Evolutionary conservation across 2,113 vertebrate species (phyloP), one percentile per base, ranked within the genome.

Genomic region (Stigmatopora argus): DNA sequence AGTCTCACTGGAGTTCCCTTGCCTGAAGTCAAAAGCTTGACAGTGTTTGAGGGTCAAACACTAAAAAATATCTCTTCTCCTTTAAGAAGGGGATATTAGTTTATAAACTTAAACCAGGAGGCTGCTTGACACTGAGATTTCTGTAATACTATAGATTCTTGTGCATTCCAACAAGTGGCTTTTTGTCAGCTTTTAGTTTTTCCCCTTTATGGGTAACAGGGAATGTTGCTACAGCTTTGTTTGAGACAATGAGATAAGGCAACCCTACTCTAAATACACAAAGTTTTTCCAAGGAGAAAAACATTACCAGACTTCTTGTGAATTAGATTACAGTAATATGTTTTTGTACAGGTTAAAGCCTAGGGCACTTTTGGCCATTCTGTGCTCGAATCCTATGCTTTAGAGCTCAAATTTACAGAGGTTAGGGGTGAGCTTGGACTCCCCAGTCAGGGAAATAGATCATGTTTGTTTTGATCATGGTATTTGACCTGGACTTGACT

Each of bases 81-180:
- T 78, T 74, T 47, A 75, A 88, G 82, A 83, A 86, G 70, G 72
- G 73, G 77, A 84, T 82, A 74, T 78, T 76, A 72, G 70, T 80
- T 85, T 76, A 83, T 89, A 88, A 89, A 88, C 78, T 65, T 84
- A 89, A 86, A 86, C 85, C 75, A 76, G 74, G 74, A 83, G 80
- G 82, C 78, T 80, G 77, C 79, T 83, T 78, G 71, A 80, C 78
- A 74, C 68, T 58, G 61, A 62, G 71, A 87, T 87, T 81, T 89
- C 80, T 86, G 38, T 41, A 7, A 78, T 86, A 80, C 74, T 72
- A 64, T 70, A 47, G 77, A 74, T 84, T 83, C 71, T 8, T n/a
- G 61, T 75, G 69, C 67, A 47, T 46, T 71, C 55, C 51, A 13
- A 62, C 19, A 58, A 49, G 34, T 56, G 60, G 31, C 38, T 60